Percentiles rank a stretch among this genome's conserved stretches.
phyloP scores from a whole-genome alignment of 2,113 vertebrate genomes.

The Limanda limanda region DNA sequence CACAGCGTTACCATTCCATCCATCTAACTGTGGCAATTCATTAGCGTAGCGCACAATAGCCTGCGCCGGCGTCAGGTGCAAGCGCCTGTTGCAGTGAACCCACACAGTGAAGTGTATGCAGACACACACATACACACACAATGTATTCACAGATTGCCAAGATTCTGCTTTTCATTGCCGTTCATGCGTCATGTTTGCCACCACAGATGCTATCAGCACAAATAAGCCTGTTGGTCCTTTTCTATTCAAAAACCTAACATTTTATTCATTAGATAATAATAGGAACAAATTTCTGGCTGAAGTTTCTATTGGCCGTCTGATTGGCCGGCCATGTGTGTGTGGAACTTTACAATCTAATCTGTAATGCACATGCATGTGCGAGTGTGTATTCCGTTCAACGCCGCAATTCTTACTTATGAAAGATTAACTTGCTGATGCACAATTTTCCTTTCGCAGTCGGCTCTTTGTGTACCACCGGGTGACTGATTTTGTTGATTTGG shows the following conservation, averaged over 20 bases:
- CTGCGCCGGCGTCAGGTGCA: constrained; percentile 28
- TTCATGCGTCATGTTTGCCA: constrained; percentile 54
- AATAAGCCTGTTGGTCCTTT: constrained; percentile 53
- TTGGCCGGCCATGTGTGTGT: not conserved
- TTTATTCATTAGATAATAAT: constrained; percentile 39
- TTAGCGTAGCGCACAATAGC: constrained; percentile 58
- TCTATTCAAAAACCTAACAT: constrained; percentile 56
- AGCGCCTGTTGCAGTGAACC: constrained; percentile 6
- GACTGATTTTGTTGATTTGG: constrained; percentile 51
- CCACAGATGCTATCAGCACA: constrained; percentile 61
- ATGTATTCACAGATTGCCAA: constrained; percentile 47
- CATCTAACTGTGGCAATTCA: constrained; percentile 1
- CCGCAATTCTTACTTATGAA: constrained; percentile 38
- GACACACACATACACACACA: constrained; percentile 14
- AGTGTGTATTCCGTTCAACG: constrained; percentile 25
- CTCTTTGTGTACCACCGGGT: constrained; percentile 35
- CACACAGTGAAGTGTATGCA: not conserved
- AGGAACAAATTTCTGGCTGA: constrained; percentile 49
- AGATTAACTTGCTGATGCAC: constrained; percentile 31
- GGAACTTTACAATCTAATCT: constrained; percentile 41
- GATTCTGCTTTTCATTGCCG: constrained; percentile 49
- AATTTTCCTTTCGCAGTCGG: constrained; percentile 22
- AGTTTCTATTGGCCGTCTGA: constrained; percentile 28
- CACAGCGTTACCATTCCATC: not conserved
- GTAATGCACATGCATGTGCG: constrained; percentile 6